Percentiles rank a stretch among this genome's conserved stretches.
These are phyloP conservation scores for Cyclina sinensis DNA, from an alignment of 1,140 invertebrate species.

Conservation along the genomic window DNA sequence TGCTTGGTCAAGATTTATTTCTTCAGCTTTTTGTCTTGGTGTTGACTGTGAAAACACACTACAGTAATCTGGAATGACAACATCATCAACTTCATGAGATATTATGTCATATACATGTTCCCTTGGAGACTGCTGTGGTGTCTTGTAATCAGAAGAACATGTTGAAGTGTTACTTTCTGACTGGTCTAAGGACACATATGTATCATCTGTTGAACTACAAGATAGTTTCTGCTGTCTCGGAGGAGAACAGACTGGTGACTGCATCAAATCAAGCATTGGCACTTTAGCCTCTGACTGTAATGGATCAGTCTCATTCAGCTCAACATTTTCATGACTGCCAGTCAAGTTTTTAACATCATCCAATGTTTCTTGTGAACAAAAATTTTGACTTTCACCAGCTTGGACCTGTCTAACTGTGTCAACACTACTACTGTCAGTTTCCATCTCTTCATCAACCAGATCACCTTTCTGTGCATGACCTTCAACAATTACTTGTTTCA, in stretches of 20 bases:
- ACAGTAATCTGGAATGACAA: slow-evolving; percentile 61
- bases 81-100: slow-evolving; percentile 56
- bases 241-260: not conserved
- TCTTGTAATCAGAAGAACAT: slow-evolving; percentile 74
- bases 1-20: slow-evolving; percentile 1
- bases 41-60: not conserved
- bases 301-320: not conserved
- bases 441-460: slow-evolving; percentile 33
- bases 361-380: slow-evolving; percentile 50
- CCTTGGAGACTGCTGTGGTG: slow-evolving; percentile 79
- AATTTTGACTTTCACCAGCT: slow-evolving; percentile 24
- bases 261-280: slow-evolving; percentile 18
- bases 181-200: slow-evolving; percentile 51
- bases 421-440: slow-evolving; percentile 57
- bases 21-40: slow-evolving; percentile 31
- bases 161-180: slow-evolving; percentile 63
- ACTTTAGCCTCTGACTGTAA: not conserved
- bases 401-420: slow-evolving; percentile 36
- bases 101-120: not conserved
- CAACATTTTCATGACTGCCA: slow-evolving; percentile 32
- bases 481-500: not conserved
- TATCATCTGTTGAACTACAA: slow-evolving; percentile 52
- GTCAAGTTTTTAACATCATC: slow-evolving; percentile 30
- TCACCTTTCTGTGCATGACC: not conserved
- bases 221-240: slow-evolving; percentile 23